Evolutionary conservation across 1,140 invertebrate genomes (phyloP).

Genomic region (Hermetia illucens): DNA sequence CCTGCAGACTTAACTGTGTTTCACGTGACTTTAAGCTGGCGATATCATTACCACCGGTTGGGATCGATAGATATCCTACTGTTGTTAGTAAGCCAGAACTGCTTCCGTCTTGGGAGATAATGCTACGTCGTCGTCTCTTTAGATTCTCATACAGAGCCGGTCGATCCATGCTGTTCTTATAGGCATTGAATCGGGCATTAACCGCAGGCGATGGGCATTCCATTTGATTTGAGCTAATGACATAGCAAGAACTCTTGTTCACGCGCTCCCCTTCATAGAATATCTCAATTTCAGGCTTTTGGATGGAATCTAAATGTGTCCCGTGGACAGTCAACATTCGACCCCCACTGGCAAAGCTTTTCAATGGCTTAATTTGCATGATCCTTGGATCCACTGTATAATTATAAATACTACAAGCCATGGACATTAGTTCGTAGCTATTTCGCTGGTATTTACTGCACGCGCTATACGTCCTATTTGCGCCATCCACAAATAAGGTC

Average conservation of each 20-base stretch:
- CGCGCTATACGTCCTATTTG: conserved; percentile 53
- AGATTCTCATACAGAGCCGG: too few species aligned
- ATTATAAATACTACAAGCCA: conserved; percentile 51
- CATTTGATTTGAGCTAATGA: conserved; percentile 82
- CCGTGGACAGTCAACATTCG: conserved; percentile 86
- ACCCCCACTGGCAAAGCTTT: conserved; percentile 82
- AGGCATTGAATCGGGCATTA: conserved; percentile 37
- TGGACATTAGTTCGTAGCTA: too few species aligned
- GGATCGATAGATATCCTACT: conserved; percentile 3
- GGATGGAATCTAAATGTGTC: conserved; percentile 79
- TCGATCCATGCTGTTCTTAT: too few species aligned
- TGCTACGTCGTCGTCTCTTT: conserved; percentile 13
- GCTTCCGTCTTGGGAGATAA: neutral
- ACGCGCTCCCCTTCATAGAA: conserved; percentile 37
- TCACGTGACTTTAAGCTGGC: conserved; percentile 29
- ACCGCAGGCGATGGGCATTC: conserved; percentile 86
- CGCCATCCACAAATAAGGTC: conserved; percentile 70
- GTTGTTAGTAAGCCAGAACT: neutral
- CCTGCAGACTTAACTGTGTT: conserved; percentile 48
- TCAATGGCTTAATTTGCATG: conserved; percentile 78
- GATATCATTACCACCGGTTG: conserved; percentile 8
- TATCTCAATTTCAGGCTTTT: conserved; percentile 73
- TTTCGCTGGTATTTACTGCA: too few species aligned
- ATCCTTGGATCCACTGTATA: conserved; percentile 90
- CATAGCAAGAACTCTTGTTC: conserved; percentile 70